These are phyloP conservation scores for Clivina fossor DNA, from an alignment of 2,888 invertebrate species.

Conservation along the genomic window DNA sequence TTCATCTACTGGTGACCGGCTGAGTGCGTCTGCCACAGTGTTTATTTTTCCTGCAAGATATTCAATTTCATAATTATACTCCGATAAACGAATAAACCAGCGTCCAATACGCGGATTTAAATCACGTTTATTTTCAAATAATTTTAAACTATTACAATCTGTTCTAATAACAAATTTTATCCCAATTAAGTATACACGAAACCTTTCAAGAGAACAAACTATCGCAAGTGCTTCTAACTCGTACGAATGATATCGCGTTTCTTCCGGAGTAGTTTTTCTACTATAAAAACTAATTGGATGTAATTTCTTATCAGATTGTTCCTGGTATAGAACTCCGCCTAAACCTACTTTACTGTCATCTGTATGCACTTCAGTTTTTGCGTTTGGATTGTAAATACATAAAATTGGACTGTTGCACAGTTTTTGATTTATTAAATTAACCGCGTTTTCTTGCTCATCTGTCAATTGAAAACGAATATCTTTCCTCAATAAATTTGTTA, in stretches of 20 bases:
- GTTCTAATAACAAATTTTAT: neutral
- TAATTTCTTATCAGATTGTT: slow-evolving; percentile 3
- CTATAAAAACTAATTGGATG: slow-evolving; percentile 14
- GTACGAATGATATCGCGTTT: slow-evolving; percentile 15
- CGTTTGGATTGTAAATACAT: slow-evolving; percentile 8
- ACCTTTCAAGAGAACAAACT: slow-evolving; percentile 11
- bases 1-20: neutral
- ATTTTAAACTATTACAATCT: slow-evolving; percentile 2
- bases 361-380: slow-evolving; percentile 20
- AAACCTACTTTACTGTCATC: slow-evolving; percentile 15
- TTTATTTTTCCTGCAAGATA: slow-evolving; percentile 3
- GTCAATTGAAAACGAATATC: too few species aligned
- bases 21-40: slow-evolving; percentile 3
- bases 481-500: too few species aligned
- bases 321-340: slow-evolving; percentile 10
- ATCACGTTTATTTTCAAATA: slow-evolving; percentile 5
- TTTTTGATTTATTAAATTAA: neutral
- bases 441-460: neutral
- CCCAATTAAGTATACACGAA: slow-evolving; percentile 4
- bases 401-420: neutral
- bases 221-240: slow-evolving; percentile 21
- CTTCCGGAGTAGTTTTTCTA: slow-evolving; percentile 18
- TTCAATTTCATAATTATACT: slow-evolving; percentile 16
- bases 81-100: slow-evolving; percentile 12
- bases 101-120: slow-evolving; percentile 14